Conservation (phyloP, 2,888 invertebrate genomes). For the Megalurothrips usitatus region DNA sequence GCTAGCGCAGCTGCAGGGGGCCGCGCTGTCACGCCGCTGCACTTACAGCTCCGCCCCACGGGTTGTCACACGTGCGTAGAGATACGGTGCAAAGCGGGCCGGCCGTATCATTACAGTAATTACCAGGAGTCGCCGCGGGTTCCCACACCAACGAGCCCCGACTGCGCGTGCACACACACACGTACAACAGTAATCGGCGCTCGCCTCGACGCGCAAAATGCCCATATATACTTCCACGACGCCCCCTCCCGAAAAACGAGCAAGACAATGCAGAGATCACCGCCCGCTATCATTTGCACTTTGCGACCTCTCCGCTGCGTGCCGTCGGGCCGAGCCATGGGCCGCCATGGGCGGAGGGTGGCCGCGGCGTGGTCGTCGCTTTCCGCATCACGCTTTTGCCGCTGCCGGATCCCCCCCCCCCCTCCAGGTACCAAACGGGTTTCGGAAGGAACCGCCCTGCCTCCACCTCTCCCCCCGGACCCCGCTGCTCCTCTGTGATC, state of each 20-base stretch:
- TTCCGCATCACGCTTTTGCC: conserved; percentile 4
- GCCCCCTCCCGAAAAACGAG: no score
- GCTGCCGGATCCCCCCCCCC: neutral
- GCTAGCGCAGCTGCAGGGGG: neutral
- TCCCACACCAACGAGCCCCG: neutral
- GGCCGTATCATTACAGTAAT: neutral
- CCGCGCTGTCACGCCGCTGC: no score
- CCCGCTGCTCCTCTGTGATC: neutral
- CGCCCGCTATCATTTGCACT: neutral
- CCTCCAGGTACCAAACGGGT: neutral
- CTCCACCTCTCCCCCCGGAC: neutral
- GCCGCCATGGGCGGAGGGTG: no score
- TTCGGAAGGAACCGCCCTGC: conserved; percentile 17
- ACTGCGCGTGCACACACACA: neutral
- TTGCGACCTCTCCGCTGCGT: neutral
- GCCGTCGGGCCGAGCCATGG: neutral
- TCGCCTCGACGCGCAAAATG: no score
- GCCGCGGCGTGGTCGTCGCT: neutral
- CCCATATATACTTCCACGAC: no score
- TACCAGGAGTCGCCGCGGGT: neutral
- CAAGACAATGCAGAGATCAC: no score
- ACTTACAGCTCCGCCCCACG: no score
- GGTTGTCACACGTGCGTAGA: no score
- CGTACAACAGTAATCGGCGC: neutral
- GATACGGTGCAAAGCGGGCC: neutral